Conservation (phyloP, 2,797 vertebrate species). For the Falco concolor region DNA sequence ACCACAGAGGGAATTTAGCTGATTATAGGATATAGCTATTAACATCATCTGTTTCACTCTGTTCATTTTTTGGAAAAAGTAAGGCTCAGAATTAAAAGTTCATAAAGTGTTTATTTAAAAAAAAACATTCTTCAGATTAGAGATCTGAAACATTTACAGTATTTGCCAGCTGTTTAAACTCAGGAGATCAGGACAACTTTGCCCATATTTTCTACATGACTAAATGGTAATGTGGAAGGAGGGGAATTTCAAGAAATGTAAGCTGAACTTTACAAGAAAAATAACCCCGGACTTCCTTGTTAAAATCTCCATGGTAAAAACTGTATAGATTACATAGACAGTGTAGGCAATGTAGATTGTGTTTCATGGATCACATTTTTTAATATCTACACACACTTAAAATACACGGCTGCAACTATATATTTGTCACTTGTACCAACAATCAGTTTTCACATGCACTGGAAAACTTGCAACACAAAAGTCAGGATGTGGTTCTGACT, state of each 20-base stretch:
- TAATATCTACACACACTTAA: neutral
- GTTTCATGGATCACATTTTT: neutral
- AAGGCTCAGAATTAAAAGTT: neutral
- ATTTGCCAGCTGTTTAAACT: neutral
- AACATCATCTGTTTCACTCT: neutral
- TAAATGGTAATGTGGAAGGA: neutral
- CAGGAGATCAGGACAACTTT: neutral
- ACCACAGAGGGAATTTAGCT: neutral
- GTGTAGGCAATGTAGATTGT: neutral
- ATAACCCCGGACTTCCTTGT: neutral
- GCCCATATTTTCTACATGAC: neutral
- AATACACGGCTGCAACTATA: neutral
- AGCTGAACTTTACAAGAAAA: neutral
- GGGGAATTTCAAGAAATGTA: neutral
- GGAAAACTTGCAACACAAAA: neutral
- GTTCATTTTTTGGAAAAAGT: neutral
- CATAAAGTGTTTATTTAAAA: neutral
- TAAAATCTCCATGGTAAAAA: neutral
- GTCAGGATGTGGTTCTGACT: neutral
- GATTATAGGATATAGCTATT: neutral
- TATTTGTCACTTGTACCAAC: neutral
- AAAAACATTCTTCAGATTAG: neutral
- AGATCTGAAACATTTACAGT: neutral
- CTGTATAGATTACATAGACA: neutral
- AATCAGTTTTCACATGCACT: neutral